Percentiles rank a stretch among this genome's conserved stretches.
Conservation (phyloP, 2,797 vertebrate genomes). For the Chromobotia macracanthus region DNA sequence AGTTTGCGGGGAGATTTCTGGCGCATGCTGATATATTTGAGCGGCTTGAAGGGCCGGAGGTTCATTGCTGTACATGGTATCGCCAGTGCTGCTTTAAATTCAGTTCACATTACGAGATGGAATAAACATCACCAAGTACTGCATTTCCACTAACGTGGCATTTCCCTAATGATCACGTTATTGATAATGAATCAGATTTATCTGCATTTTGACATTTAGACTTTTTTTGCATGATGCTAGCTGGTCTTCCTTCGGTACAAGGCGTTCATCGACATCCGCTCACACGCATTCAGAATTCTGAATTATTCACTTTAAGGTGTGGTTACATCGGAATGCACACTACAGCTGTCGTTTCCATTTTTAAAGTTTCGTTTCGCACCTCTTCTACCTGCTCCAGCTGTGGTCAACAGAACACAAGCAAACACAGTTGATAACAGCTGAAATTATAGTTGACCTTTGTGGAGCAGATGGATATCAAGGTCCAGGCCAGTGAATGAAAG, state of each 20-base stretch:
- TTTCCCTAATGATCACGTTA: slow-evolving; percentile 45
- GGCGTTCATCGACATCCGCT: slow-evolving; percentile 2
- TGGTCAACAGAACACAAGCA: slow-evolving; percentile 38
- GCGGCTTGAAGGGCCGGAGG: neutral
- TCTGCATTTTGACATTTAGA: slow-evolving; percentile 44
- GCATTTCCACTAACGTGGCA: slow-evolving; percentile 22
- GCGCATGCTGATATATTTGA: slow-evolving; percentile 35
- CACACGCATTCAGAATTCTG: neutral
- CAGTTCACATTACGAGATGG: slow-evolving; percentile 26
- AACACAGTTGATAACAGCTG: slow-evolving; percentile 51
- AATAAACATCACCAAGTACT: slow-evolving; percentile 27
- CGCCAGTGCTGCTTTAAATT: slow-evolving; percentile 14
- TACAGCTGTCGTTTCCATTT: neutral
- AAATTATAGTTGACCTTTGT: slow-evolving; percentile 59
- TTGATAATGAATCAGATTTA: slow-evolving; percentile 43
- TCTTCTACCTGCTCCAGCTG: neutral
- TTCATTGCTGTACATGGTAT: neutral
- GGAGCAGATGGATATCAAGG: slow-evolving; percentile 72
- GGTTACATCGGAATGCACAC: no score
- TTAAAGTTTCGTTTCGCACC: neutral
- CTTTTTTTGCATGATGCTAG: slow-evolving; percentile 3
- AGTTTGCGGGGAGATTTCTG: slow-evolving; percentile 28
- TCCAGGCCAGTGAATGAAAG: slow-evolving; percentile 63
- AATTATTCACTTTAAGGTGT: slow-evolving; percentile 8
- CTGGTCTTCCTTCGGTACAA: neutral